Evolutionary conservation across 1,140 invertebrate genomes (phyloP).

Genomic region (Planococcus citri): DNA sequence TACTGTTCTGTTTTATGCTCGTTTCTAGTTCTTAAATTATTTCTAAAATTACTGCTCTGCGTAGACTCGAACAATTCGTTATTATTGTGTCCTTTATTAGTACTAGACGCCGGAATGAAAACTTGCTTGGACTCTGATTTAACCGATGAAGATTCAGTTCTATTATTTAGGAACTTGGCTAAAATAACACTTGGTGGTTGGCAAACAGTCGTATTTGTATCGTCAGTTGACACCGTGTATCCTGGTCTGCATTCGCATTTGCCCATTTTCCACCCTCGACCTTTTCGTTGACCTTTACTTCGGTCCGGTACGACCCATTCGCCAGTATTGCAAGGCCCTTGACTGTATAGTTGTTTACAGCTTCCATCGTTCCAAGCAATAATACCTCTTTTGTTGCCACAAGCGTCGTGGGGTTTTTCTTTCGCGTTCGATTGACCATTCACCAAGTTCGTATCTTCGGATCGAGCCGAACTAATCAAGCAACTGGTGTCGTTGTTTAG

Average conservation of each 20-base stretch:
- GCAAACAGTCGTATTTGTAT: constrained; percentile 34
- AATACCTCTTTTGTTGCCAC: constrained; percentile 25
- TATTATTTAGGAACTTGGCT: constrained; percentile 39
- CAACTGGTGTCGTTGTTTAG: not conserved
- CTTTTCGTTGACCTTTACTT: constrained; percentile 29
- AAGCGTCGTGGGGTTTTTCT: constrained; percentile 23
- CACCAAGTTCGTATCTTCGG: not conserved
- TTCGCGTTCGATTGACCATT: not conserved
- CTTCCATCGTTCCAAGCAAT: constrained; percentile 28
- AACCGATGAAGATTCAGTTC: constrained; percentile 9
- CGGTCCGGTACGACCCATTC: constrained; percentile 53
- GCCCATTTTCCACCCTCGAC: constrained; percentile 29
- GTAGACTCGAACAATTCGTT: not conserved
- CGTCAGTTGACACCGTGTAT: constrained; percentile 35
- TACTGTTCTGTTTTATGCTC: not conserved
- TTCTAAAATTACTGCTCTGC: not conserved
- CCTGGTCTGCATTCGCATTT: constrained; percentile 59
- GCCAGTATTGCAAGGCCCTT: constrained; percentile 50
- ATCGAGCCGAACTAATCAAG: constrained; percentile 5
- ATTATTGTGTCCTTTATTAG: not conserved
- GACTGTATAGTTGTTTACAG: constrained; percentile 29
- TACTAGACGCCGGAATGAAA: not conserved
- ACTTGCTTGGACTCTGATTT: not conserved
- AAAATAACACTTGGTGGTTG: constrained; percentile 37
- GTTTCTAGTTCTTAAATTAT: not conserved